Conservation (phyloP, 2,113 vertebrate species). For the Cyprinus carpio region DNA sequence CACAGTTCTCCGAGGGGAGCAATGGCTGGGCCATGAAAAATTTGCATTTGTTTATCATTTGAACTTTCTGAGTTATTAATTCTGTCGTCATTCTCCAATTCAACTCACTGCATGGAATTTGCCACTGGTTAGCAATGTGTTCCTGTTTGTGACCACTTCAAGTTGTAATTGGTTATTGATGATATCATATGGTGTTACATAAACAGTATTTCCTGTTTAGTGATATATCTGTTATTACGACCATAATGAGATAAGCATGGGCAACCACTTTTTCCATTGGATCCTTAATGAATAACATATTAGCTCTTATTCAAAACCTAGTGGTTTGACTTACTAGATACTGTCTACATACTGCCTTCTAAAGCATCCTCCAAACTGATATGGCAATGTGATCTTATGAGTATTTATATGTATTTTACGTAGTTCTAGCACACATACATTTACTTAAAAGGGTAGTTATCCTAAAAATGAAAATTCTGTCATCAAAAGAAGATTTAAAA, state of each 20-base stretch:
- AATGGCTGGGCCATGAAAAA: slow-evolving; percentile 41
- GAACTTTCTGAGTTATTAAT: slow-evolving; percentile 53
- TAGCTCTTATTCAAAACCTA: neutral
- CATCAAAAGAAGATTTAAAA: too few relatives aligned
- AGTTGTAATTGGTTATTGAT: neutral
- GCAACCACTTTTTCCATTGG: neutral
- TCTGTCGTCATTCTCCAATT: slow-evolving; percentile 18
- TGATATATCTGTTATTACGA: neutral
- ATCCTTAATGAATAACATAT: slow-evolving; percentile 24
- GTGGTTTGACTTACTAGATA: too few relatives aligned
- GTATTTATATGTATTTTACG: too few relatives aligned
- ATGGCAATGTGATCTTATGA: too few relatives aligned
- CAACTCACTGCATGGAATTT: slow-evolving; percentile 8
- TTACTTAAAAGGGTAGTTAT: too few relatives aligned
- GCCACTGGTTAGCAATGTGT: slow-evolving; percentile 1
- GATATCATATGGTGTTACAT: slow-evolving; percentile 8
- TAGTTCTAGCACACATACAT: too few relatives aligned
- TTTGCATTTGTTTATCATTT: slow-evolving; percentile 58
- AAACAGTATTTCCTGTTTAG: slow-evolving; percentile 31
- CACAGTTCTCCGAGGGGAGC: slow-evolving; percentile 29
- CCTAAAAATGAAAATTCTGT: too few relatives aligned
- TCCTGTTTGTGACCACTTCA: neutral
- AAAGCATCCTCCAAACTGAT: neutral
- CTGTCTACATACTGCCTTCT: neutral
- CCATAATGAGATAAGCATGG: neutral